Evolutionary conservation across 2,797 vertebrate species (phyloP).

Genomic region (Tapera naevia): DNA sequence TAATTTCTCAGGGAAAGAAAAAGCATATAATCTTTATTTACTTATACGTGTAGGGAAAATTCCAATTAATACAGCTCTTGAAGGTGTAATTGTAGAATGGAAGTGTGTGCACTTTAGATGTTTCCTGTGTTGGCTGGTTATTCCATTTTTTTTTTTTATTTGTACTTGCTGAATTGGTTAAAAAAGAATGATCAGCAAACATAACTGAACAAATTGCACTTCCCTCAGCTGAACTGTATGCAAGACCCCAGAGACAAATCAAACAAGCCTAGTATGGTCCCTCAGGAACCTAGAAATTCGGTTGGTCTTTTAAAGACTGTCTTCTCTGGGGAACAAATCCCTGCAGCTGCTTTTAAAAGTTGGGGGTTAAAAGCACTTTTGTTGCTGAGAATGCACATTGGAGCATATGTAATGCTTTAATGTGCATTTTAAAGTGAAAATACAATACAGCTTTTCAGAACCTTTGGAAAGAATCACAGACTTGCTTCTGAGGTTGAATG

Average conservation of each 20-base stretch:
- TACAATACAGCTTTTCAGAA: conserved; percentile 38
- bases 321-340: conserved; percentile 53
- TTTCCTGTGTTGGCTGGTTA: not conserved
- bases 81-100: not conserved
- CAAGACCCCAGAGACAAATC: conserved; percentile 51
- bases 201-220: conserved; percentile 55
- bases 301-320: conserved; percentile 40
- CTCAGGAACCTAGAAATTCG: conserved; percentile 31
- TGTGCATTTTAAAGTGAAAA: conserved; percentile 60
- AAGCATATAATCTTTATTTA: not conserved
- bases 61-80: not conserved
- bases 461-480: conserved; percentile 2
- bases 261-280: conserved; percentile 12
- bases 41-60: not conserved
- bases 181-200: conserved; percentile 58
- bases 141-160: not conserved
- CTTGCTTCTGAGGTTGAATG: conserved; percentile 1
- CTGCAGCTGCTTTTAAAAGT: conserved; percentile 63
- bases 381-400: conserved; percentile 55
- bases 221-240: conserved; percentile 49
- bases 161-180: conserved; percentile 28
- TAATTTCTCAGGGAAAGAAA: not conserved
- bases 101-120: not conserved
- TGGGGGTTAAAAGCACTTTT: conserved; percentile 66
- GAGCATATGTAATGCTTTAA: conserved; percentile 47